Conservation (phyloP, 2,797 vertebrate genomes). For the Clarias platycephalus region DNA sequence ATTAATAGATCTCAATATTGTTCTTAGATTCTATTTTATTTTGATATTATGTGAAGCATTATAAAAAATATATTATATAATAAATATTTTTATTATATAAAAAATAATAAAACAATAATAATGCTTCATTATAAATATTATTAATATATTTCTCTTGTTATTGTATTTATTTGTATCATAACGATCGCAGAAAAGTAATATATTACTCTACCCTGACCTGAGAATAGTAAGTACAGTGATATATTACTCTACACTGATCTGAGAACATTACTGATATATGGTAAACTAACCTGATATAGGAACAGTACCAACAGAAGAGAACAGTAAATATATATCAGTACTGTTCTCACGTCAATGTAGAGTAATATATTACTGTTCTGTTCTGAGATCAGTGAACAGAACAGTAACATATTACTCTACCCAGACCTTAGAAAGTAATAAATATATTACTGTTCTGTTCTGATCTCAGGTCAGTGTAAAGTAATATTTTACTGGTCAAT, state of each 20-base stretch:
- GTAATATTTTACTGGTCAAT: background rate
- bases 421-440: too few species aligned
- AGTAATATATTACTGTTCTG: background rate
- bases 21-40: too few species aligned
- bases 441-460: background rate
- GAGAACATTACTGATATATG: background rate
- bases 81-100: too few species aligned
- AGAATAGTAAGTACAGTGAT: background rate
- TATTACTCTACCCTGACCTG: conserved; percentile 1
- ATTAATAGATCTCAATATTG: background rate
- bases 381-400: background rate
- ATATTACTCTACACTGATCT: background rate
- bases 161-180: too few species aligned
- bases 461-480: background rate
- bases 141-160: too few species aligned
- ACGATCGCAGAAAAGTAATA: too few species aligned
- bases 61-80: too few species aligned
- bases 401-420: too few species aligned
- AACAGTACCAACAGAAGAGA: background rate
- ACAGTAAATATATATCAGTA: background rate
- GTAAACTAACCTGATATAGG: too few species aligned
- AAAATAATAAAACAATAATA: too few species aligned
- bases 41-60: too few species aligned
- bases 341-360: background rate
- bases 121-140: too few species aligned